Base-by-base conservation (phyloP, 23 tunicate genomes). In the Clavelina lepadiformis region DNA sequence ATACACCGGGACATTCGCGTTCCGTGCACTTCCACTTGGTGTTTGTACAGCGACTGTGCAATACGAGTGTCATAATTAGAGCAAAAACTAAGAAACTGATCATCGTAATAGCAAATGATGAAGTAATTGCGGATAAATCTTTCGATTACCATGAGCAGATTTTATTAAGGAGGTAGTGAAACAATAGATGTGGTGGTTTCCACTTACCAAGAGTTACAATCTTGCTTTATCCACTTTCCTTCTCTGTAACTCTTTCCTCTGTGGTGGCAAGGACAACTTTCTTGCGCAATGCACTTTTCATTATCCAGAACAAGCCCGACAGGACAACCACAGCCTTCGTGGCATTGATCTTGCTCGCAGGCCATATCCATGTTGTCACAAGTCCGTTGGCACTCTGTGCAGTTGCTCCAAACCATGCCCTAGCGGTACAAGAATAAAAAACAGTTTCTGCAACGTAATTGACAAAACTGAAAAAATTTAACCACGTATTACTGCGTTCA, bases 261-360 rank as follows among this genome's bases (percentile, higher is more conserved):
- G 63, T 41, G 69, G 47, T 76, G 82, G 34, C 97, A 89, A 3
- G 97, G 83, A 56, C 97, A 89, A n/a, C 47, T 34, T 5, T 63
- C 68, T 1, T 71, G 71, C 24, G 50, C 22, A 25, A 89, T 57
- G 68, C 97, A 89, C 35, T 63, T 56, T 29, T 70, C 97, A 1
- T 64, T 79, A 46, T 61, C 47, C 65, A 74, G 27, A 18, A 81
- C 89, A 24, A 69, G 74, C 1, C 89, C 89, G 1, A 31, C 73
- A 33, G 97, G 83, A 64, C 97, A 89, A 30, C 72, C 82, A 30
- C 97, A 89, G 7, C 97, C 97, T 46, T 89, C 97, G 47, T 64
- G 80, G 58, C 97, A 89, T 53, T 28, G 53, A 1, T 56, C 41
- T 54, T 75, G 83, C 47, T 74, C 81, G 36, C 97, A 89, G 3